Evolutionary conservation across 2,888 invertebrate species (phyloP).

Genomic region (Anagyrus pseudococci): DNA sequence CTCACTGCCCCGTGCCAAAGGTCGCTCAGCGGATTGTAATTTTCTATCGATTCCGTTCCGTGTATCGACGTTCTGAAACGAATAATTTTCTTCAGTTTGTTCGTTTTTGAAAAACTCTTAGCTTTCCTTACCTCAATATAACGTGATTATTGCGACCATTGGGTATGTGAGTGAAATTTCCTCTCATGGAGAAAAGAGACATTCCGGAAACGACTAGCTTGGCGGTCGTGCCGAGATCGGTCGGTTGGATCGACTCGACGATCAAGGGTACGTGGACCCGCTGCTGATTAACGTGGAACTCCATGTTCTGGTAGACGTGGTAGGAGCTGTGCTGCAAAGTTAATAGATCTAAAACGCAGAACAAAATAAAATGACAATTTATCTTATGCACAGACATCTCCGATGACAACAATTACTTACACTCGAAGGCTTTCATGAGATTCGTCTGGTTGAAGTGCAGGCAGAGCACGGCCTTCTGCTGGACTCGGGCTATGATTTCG

Average conservation of each 20-base stretch:
- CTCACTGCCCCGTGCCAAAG: slow-evolving; percentile 72
- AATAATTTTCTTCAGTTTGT: slow-evolving; percentile 11
- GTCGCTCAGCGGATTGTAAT: slow-evolving; percentile 71
- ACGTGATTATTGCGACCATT: slow-evolving; percentile 66
- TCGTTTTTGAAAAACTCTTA: no score
- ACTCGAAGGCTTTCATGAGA: slow-evolving; percentile 69
- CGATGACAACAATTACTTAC: no score
- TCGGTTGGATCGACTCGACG: slow-evolving; percentile 65
- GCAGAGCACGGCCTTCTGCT: slow-evolving; percentile 72
- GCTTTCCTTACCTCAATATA: slow-evolving; percentile 68
- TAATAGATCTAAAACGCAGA: slow-evolving; percentile 44
- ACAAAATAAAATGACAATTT: background rate
- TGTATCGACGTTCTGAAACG: slow-evolving; percentile 65
- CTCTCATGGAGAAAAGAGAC: slow-evolving; percentile 71
- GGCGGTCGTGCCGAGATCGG: slow-evolving; percentile 69
- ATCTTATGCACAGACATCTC: background rate
- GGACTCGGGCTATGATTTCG: slow-evolving; percentile 71
- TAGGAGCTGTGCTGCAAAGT: slow-evolving; percentile 52
- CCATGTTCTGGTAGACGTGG: slow-evolving; percentile 55
- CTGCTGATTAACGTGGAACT: slow-evolving; percentile 64
- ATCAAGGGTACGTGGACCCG: slow-evolving; percentile 66
- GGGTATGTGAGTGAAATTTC: slow-evolving; percentile 71
- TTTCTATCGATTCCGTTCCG: slow-evolving; percentile 61
- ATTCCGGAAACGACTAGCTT: slow-evolving; percentile 65
- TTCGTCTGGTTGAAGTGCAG: slow-evolving; percentile 72